phyloP scores from a whole-genome alignment of 2,888 invertebrate genomes.

The Anticlea derivata region DNA sequence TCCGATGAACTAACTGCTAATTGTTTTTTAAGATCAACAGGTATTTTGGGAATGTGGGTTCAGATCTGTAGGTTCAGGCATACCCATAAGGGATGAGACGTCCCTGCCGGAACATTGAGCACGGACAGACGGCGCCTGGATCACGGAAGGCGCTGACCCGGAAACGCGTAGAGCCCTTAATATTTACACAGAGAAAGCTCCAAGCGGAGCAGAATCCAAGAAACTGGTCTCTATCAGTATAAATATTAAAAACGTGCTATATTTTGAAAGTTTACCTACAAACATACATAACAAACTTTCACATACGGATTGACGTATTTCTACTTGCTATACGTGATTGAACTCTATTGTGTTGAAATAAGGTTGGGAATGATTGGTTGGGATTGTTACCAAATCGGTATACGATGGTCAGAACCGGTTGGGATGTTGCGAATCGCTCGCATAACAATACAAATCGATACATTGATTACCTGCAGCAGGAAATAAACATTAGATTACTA shows the following conservation, averaged over 20 bases:
- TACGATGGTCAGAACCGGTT: slow-evolving; percentile 3
- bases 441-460: slow-evolving; percentile 18
- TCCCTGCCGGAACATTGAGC: too few relatives aligned
- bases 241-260: slow-evolving; percentile 26
- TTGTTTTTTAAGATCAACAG: too few relatives aligned
- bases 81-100: too few relatives aligned
- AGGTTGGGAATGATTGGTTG: background rate
- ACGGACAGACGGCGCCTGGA: too few relatives aligned
- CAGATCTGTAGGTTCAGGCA: too few relatives aligned
- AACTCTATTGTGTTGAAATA: slow-evolving; percentile 9
- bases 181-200: slow-evolving; percentile 27
- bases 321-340: slow-evolving; percentile 2
- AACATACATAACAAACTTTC: slow-evolving; percentile 32
- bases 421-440: slow-evolving; percentile 21
- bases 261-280: slow-evolving; percentile 34
- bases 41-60: too few relatives aligned
- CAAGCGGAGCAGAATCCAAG: slow-evolving; percentile 17
- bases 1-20: too few relatives aligned
- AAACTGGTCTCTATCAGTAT: slow-evolving; percentile 26
- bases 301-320: slow-evolving; percentile 12
- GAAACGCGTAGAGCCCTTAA: too few relatives aligned
- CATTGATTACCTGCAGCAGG: slow-evolving; percentile 7
- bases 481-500: slow-evolving; percentile 1
- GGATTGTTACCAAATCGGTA: slow-evolving; percentile 11
- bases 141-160: too few relatives aligned